Evolutionary conservation across 1,140 invertebrate species (phyloP).

Genomic region (Adoxophyes honmai): DNA sequence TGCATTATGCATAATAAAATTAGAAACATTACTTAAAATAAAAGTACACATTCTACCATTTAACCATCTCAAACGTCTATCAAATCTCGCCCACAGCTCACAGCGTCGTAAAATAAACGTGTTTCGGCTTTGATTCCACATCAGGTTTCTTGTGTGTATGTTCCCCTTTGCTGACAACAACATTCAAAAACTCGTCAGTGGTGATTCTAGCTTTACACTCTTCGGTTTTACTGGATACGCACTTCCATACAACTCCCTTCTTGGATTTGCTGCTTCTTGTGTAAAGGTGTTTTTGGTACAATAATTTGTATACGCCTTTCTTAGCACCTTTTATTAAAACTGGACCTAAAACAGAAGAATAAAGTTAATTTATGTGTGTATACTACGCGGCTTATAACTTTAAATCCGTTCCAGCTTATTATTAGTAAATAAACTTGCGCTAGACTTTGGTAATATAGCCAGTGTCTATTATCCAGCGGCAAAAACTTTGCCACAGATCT

Average conservation of each 20-base stretch:
- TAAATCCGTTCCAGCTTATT: too few relatives aligned
- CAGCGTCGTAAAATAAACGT: constrained; percentile 57
- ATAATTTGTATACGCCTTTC: constrained; percentile 48
- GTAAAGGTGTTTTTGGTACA: constrained; percentile 48
- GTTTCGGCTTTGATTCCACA: constrained; percentile 46
- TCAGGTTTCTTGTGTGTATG: constrained; percentile 44
- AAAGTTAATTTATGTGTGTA: not conserved
- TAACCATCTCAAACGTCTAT: not conserved
- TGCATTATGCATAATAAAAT: too few relatives aligned
- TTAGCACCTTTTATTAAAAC: constrained; percentile 53
- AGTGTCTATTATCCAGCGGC: too few relatives aligned
- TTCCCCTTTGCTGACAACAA: constrained; percentile 39
- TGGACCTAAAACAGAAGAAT: constrained; percentile 40
- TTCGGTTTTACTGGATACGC: constrained; percentile 44
- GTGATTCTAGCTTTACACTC: constrained; percentile 48
- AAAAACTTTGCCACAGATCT: too few relatives aligned
- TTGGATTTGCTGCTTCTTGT: constrained; percentile 51
- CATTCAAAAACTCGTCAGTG: constrained; percentile 51
- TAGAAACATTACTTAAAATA: too few relatives aligned
- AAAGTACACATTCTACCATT: constrained; percentile 4
- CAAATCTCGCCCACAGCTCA: too few relatives aligned
- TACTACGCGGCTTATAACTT: too few relatives aligned
- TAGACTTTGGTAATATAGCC: too few relatives aligned
- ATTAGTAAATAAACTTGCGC: too few relatives aligned
- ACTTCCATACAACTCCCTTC: constrained; percentile 61